Base-by-base conservation (phyloP, 2,888 invertebrate genomes). In the Heliconius ethilla region DNA sequence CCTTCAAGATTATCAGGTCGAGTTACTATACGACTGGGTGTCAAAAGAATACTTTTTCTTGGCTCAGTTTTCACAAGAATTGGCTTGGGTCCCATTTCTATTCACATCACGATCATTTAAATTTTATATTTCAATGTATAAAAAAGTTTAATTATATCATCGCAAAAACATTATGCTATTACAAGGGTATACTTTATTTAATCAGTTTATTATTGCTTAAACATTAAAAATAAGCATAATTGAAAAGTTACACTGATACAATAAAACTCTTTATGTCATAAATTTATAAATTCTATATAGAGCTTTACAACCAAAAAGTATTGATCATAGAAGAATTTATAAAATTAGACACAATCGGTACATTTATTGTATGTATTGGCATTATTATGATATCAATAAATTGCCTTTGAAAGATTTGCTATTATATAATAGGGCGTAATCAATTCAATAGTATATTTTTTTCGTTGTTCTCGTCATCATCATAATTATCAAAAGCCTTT, bases 1-100 rank as follows among this genome's bases (percentile, higher is more conserved):
- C 88, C 92, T 85, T 90, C 89, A 55, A 87, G 67, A 78, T 88
- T 84, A 80, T 88, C 87, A 63, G 86, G 86, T 78, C 86, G 87
- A 63, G 82, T 86, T 51, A 87, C 82, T 40, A 88, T 80, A 86
- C 87, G 87, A 81, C 89, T 91, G 76, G 91, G 90, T 80, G 89
- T 82, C 33, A 89, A 80, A 62, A 89, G 76, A 78, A 87, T 85
- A 82, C 86, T 90, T 83, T 85, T 89, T 76, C 78, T 87, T 5
- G 75, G 78, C 66, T 88, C 88, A 73, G 80, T 84, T 82, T 82
- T 86, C 4, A 80, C 75, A 69, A 82, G 76, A 62, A 81, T 82
- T 74, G 85, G 82, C 81, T 87, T 88, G 55, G 83, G 83, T 63
- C 80, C 70, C 83, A 82, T 84, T 73, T 76, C 76, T 67, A 45